Evolutionary conservation across 2,888 invertebrate species (phyloP).

Genomic region (Diarsia dahlii): DNA sequence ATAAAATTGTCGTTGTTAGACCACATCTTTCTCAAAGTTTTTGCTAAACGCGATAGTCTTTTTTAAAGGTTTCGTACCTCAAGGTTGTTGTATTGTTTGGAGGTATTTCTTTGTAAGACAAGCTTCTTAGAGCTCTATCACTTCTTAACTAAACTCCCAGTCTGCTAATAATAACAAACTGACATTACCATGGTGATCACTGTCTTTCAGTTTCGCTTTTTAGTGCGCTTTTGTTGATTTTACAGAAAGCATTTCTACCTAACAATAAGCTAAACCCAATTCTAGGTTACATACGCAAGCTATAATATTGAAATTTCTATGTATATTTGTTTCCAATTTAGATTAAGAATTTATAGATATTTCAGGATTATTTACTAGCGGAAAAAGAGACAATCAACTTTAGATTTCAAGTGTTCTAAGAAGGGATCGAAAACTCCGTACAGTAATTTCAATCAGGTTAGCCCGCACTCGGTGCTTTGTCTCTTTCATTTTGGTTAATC

Average conservation of each 20-base stretch:
- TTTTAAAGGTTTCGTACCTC: too few species aligned
- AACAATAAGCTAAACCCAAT: neutral
- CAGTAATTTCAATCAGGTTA: neutral
- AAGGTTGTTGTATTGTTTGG: neutral
- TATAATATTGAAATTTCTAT: neutral
- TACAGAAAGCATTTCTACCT: neutral
- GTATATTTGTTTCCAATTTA: neutral
- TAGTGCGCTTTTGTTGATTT: neutral
- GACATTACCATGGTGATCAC: conserved; percentile 38
- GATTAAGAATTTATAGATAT: neutral
- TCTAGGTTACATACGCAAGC: neutral
- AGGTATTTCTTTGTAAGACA: neutral
- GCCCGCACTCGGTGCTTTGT: neutral
- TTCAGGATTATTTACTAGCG: neutral
- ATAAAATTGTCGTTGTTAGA: neutral
- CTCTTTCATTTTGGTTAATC: neutral
- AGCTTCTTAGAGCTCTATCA: neutral
- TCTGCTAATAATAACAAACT: conserved; percentile 7
- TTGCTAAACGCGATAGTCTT: neutral
- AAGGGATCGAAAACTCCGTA: neutral
- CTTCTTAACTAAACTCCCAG: conserved; percentile 7
- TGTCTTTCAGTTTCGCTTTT: neutral
- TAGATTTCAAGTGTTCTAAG: neutral
- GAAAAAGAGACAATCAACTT: neutral
- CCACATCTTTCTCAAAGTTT: neutral